Evolutionary conservation across 2,113 vertebrate genomes (phyloP).

Genomic region (Passer domesticus): DNA sequence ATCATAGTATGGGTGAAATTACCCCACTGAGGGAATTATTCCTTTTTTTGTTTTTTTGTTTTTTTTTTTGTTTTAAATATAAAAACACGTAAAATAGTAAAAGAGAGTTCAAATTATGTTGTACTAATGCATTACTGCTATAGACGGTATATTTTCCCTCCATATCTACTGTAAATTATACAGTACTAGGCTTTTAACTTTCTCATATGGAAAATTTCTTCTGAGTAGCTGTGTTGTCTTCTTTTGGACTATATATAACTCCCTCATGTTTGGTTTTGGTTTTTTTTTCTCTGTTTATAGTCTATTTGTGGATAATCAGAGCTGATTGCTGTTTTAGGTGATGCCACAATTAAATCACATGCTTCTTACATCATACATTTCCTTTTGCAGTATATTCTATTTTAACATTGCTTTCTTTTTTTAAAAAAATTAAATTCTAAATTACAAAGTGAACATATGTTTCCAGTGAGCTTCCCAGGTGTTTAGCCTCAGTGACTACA

Average conservation of each 20-base stretch:
- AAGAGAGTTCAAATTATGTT: not conserved
- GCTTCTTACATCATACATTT: not conserved
- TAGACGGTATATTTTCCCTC: not conserved
- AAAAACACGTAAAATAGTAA: not conserved
- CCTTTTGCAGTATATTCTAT: not conserved
- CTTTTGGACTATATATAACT: not conserved
- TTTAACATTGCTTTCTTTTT: not conserved
- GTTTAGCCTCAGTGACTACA: not conserved
- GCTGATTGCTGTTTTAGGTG: not conserved
- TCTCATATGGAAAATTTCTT: not conserved
- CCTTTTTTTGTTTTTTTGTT: not conserved
- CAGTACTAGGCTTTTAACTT: not conserved
- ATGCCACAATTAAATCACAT: not conserved
- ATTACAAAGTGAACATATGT: not conserved
- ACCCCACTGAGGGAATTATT: not conserved
- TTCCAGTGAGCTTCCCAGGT: not conserved
- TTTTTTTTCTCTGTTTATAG: not conserved
- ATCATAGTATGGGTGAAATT: not conserved
- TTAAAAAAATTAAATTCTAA: not conserved
- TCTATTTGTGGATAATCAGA: not conserved
- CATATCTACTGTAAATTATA: not conserved
- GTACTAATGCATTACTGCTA: not conserved
- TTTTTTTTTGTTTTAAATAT: not conserved
- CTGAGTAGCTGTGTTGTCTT: not conserved
- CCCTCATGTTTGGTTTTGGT: fast-evolving